Evolutionary conservation across 2,113 vertebrate genomes (phyloP).

Genomic region (Rafetus swinhoei): DNA sequence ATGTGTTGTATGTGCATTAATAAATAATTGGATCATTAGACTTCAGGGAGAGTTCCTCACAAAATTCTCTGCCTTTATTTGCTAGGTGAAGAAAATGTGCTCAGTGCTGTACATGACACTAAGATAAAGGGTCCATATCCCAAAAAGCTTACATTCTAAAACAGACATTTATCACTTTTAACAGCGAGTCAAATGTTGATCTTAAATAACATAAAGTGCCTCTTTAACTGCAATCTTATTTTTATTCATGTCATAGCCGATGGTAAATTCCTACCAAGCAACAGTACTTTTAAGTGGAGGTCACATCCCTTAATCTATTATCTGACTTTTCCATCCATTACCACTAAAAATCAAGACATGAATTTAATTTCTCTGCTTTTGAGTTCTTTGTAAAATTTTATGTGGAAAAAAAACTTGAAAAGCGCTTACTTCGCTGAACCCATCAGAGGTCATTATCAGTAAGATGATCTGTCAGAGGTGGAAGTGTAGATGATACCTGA

Average conservation of each 20-base stretch:
- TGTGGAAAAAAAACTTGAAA: background rate
- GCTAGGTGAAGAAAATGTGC: constrained; percentile 17
- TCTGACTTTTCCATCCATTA: background rate
- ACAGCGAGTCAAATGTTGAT: constrained; percentile 8
- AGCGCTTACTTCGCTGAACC: constrained; percentile 23
- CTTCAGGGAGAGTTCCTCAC: constrained; percentile 23
- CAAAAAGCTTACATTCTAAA: background rate
- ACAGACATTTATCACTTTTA: constrained; percentile 24
- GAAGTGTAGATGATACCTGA: background rate
- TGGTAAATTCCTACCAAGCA: background rate
- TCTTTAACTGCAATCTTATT: constrained; percentile 40
- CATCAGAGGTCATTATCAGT: background rate
- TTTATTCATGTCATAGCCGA: constrained; percentile 1
- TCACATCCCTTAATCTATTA: constrained; percentile 22
- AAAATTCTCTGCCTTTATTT: constrained; percentile 14
- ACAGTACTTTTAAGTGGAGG: constrained; percentile 39
- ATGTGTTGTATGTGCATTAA: background rate
- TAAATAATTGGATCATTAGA: constrained; percentile 31
- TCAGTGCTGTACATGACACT: background rate
- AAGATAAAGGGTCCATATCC: constrained; percentile 30
- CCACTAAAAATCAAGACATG: background rate
- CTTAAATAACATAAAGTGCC: constrained; percentile 37
- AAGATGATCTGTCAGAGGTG: background rate
- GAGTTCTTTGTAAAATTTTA: background rate
- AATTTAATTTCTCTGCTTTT: constrained; percentile 27